Evolutionary conservation across 2,888 invertebrate species (phyloP).

Genomic region (Asteroscopus sphinx): DNA sequence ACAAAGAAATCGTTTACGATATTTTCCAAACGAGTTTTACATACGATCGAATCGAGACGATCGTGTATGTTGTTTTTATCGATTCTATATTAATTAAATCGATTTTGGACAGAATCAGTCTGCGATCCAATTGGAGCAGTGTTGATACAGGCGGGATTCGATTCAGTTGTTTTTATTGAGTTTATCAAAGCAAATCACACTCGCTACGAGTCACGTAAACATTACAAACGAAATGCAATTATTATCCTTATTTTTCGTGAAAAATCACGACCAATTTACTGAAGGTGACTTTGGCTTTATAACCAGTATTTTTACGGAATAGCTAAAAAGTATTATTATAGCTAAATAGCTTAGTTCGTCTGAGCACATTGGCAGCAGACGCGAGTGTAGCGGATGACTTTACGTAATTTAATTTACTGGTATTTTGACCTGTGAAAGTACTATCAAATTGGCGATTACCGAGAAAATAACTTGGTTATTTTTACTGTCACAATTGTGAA

Average conservation of each 20-base stretch:
- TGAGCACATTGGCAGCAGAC: slow-evolving; percentile 26
- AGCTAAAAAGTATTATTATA: slow-evolving; percentile 7
- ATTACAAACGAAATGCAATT: slow-evolving; percentile 14
- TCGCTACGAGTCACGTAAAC: slow-evolving; percentile 3
- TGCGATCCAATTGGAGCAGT: slow-evolving; percentile 38
- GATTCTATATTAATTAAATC: slow-evolving; percentile 35
- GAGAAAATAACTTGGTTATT: too few relatives aligned
- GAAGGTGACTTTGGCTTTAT: slow-evolving; percentile 42
- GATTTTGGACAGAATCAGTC: slow-evolving; percentile 28
- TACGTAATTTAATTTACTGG: slow-evolving; percentile 22
- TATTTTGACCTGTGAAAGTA: slow-evolving; percentile 23
- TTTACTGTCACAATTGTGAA: slow-evolving; percentile 21
- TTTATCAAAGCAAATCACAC: slow-evolving; percentile 35
- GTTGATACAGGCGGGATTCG: slow-evolving; percentile 36
- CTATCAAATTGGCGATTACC: too few relatives aligned
- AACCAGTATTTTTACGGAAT: slow-evolving; percentile 2
- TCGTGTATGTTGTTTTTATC: slow-evolving; percentile 15
- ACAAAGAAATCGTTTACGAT: slow-evolving; percentile 34
- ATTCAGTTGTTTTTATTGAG: slow-evolving; percentile 35
- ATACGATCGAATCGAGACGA: slow-evolving; percentile 12
- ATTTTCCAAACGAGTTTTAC: neutral
- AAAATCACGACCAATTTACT: slow-evolving; percentile 15
- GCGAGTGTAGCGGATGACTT: slow-evolving; percentile 15
- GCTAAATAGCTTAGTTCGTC: slow-evolving; percentile 9
- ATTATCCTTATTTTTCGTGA: slow-evolving; percentile 14